Conservation (phyloP, 2,113 vertebrate species). For the Clarias batrachus region DNA sequence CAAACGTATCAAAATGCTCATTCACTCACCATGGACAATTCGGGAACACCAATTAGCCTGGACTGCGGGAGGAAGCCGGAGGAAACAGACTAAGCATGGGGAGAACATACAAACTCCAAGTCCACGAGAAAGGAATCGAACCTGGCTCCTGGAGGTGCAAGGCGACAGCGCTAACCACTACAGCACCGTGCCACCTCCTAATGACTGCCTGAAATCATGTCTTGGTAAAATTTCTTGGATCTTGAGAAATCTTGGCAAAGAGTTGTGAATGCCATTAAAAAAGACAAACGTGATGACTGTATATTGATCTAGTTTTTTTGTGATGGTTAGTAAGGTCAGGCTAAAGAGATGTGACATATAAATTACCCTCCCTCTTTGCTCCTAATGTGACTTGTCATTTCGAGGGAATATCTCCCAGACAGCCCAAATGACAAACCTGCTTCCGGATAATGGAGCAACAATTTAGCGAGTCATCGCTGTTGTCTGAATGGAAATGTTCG, state of each 20-base stretch:
- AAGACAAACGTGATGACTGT: conserved; percentile 73
- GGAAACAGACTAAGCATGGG: too few relatives aligned
- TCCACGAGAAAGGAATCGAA: too few relatives aligned
- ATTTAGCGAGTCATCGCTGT: conserved; percentile 61
- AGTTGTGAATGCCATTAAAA: conserved; percentile 67
- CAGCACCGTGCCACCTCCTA: not conserved
- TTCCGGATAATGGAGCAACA: conserved; percentile 69
- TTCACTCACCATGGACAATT: too few relatives aligned
- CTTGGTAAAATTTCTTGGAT: conserved; percentile 47
- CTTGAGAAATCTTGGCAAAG: conserved; percentile 70
- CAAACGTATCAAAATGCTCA: too few relatives aligned
- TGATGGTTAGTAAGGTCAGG: conserved; percentile 66
- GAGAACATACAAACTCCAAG: too few relatives aligned
- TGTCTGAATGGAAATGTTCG: conserved; percentile 39
- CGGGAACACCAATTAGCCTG: too few relatives aligned
- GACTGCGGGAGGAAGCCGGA: too few relatives aligned
- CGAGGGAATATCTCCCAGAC: conserved; percentile 66
- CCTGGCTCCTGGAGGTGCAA: too few relatives aligned
- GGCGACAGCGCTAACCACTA: too few relatives aligned
- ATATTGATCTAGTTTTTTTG: conserved; percentile 56
- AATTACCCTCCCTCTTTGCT: conserved; percentile 73
- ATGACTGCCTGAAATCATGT: conserved; percentile 68
- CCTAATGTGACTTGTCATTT: conserved; percentile 74
- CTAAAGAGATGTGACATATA: conserved; percentile 76
- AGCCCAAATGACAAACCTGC: conserved; percentile 68